Evolutionary conservation across 2,888 invertebrate species (phyloP).

Genomic region (Nineta flava): DNA sequence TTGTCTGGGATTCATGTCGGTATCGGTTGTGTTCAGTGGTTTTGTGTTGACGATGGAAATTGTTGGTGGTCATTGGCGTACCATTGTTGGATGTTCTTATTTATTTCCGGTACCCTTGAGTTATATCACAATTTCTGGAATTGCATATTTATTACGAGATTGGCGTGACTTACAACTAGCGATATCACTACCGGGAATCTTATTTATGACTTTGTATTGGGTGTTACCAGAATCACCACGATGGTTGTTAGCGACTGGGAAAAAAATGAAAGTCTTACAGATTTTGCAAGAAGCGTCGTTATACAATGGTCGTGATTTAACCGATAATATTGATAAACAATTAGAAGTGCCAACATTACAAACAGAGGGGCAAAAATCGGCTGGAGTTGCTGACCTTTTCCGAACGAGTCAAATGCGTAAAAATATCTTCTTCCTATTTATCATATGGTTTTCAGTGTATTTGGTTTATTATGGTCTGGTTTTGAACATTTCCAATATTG

Average conservation of each 20-base stretch:
- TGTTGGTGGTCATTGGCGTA: constrained; percentile 65
- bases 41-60: constrained; percentile 65
- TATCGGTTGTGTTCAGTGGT: constrained; percentile 68
- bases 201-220: constrained; percentile 38
- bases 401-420: constrained; percentile 44
- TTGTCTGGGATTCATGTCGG: constrained; percentile 57
- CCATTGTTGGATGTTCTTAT: constrained; percentile 65
- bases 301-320: constrained; percentile 46
- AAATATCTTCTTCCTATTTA: constrained; percentile 51
- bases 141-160: constrained; percentile 53
- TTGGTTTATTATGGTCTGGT: constrained; percentile 64
- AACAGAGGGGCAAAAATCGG: constrained; percentile 29
- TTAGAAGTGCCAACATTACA: constrained; percentile 24
- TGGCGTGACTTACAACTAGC: constrained; percentile 59
- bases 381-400: constrained; percentile 47
- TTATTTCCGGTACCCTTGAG: constrained; percentile 63
- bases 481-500: constrained; percentile 56
- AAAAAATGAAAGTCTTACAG: constrained; percentile 48
- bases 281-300: constrained; percentile 48
- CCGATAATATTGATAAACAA: constrained; percentile 52
- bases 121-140: constrained; percentile 54
- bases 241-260: constrained; percentile 58
- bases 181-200: constrained; percentile 53
- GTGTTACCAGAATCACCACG: constrained; percentile 65
- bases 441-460: constrained; percentile 64